A percentile compares a stretch with the other conserved stretches of the same genome.
phyloP scores from a whole-genome alignment of 1,140 invertebrate species.

The Propsilocerus akamusi region DNA sequence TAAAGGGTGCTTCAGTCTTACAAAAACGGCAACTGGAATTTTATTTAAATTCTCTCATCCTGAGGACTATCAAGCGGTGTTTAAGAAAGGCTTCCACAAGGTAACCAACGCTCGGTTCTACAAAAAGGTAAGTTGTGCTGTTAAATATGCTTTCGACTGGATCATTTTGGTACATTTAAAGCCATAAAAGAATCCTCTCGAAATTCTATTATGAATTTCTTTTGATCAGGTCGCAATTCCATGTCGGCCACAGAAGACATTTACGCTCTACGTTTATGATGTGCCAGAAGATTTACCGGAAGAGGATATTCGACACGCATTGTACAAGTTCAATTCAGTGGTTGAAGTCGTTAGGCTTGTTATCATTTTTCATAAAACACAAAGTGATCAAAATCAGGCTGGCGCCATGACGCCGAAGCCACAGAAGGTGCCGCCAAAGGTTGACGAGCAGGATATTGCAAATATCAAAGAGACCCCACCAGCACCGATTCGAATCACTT shows the following conservation, averaged over 20 bases:
- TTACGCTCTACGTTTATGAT: conserved; percentile 58
- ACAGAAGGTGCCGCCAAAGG: conserved; percentile 14
- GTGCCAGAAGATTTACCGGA: conserved; percentile 64
- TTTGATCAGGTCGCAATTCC: conserved; percentile 51
- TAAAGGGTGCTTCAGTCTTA: conserved; percentile 62
- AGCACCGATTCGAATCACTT: conserved; percentile 48
- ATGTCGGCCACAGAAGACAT: conserved; percentile 63
- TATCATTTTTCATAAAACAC: conserved; percentile 26
- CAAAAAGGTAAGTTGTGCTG: conserved; percentile 39
- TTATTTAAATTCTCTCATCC: conserved; percentile 70
- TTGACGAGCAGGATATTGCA: conserved; percentile 26
- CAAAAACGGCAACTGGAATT: conserved; percentile 71
- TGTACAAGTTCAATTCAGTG: conserved; percentile 60
- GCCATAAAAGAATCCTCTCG: neutral
- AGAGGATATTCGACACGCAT: conserved; percentile 59
- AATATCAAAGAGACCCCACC: conserved; percentile 22
- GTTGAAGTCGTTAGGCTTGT: conserved; percentile 48
- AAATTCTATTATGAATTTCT: neutral
- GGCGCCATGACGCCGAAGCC: neutral
- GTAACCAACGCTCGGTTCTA: conserved; percentile 58
- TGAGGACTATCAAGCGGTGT: conserved; percentile 66
- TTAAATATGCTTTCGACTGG: neutral
- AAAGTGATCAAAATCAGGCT: conserved; percentile 10
- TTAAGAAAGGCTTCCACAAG: conserved; percentile 71
- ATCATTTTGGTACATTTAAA: conserved; percentile 4